Conservation (phyloP, 2,888 invertebrate species). For the Ypsolopha scabrella region DNA sequence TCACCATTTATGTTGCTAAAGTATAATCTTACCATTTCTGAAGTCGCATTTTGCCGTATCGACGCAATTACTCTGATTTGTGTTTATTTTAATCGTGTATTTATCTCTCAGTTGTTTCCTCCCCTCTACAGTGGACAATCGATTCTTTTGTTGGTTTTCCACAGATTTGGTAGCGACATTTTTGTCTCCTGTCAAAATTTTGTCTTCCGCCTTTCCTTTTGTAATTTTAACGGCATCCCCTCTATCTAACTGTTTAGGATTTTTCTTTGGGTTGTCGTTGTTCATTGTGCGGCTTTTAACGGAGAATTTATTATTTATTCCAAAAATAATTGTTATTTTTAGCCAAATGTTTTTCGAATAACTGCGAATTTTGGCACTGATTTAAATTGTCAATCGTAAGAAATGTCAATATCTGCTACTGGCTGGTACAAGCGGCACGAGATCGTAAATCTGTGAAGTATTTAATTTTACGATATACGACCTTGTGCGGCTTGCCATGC, state of each 20-base stretch:
- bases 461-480: too few species aligned
- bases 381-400: too few species aligned
- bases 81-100: conserved; percentile 16
- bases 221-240: background rate
- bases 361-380: too few species aligned
- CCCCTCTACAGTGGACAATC: conserved; percentile 6
- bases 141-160: background rate
- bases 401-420: too few species aligned
- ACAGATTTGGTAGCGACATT: background rate
- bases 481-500: too few species aligned
- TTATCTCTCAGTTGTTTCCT: conserved; percentile 19
- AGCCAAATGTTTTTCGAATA: too few species aligned
- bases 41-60: background rate
- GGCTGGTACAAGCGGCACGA: too few species aligned
- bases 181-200: background rate
- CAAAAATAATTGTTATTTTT: too few species aligned
- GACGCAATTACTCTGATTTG: background rate
- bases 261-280: background rate
- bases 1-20: background rate
- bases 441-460: too few species aligned
- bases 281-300: too few species aligned
- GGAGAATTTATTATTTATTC: too few species aligned
- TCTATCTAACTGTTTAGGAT: background rate
- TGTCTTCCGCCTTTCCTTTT: conserved; percentile 2
- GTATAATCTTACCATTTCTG: background rate